phyloP scores from a whole-genome alignment of 2,113 vertebrate genomes.

The Vulpes lagopus region DNA sequence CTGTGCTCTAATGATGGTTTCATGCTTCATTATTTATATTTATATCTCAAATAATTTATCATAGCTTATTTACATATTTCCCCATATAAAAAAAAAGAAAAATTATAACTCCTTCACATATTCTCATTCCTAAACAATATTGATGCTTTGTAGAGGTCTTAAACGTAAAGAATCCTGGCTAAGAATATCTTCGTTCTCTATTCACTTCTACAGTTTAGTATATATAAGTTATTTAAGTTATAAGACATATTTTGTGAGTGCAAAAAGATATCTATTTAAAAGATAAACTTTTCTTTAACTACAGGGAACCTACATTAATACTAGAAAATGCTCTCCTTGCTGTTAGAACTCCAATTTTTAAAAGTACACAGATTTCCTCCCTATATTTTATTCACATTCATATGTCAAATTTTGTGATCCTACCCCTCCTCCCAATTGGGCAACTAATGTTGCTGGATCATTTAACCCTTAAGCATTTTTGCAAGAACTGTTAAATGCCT shows the following conservation, averaged over 20 bases:
- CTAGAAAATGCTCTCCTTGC: not conserved
- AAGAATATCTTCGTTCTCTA: not conserved
- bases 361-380: not conserved
- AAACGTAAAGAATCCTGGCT: not conserved
- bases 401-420: not conserved
- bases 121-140: not conserved
- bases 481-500: not conserved
- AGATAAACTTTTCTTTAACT: not conserved
- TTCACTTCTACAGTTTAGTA: not conserved
- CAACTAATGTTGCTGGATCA: not conserved
- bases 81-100: not conserved
- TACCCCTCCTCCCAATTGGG: not conserved
- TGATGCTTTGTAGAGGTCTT: not conserved
- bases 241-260: not conserved
- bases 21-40: not conserved
- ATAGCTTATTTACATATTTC: not conserved
- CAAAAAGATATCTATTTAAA: not conserved
- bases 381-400: not conserved
- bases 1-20: not conserved
- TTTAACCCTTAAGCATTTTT: not conserved
- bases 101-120: not conserved
- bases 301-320: not conserved
- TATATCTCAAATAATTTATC: not conserved
- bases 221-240: not conserved
- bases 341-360: not conserved